Evolutionary conservation across 2,797 vertebrate genomes (phyloP), one percentile per base, ranked within the genome.

Genomic region (Emys orbicularis): DNA sequence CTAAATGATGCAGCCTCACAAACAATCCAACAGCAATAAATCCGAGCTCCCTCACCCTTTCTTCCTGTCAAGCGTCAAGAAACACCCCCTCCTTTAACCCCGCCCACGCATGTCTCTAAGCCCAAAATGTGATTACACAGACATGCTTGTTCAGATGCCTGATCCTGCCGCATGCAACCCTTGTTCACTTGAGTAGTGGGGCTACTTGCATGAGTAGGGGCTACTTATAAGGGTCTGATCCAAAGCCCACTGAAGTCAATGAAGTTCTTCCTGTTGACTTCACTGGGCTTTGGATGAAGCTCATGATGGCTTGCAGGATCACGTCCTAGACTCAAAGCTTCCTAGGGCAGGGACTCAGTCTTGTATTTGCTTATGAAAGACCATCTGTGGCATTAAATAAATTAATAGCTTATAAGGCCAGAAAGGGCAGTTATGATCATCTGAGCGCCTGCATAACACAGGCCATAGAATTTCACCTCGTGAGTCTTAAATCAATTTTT

Each of bases 281-380:
- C 88, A 79, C 19, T 44, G 52, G 68, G 23, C 76, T 68, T 95
- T 91, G 95, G 90, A 76, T 12, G 61, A 81, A 83, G 86, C 68
- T 89, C 52, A 12, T 18, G 83, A 54, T 31, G 92, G 94, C 68
- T 87, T 94, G 93, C 29, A 0, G 0, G 0, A 27, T 95, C 96
- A 97, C 86, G 93, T 72, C n/a, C 68, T 12, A 12, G 11, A 72
- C 37, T 37, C n/a, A 72, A 37, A 72, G n/a, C 68, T 72, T 21
- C 10, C 37, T 23, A 41, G 37, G 65, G 65, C 68, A 41, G 10
- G 2, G 10, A 41, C 37, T 41, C 37, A 21, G 37, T 41, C 37
- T 37, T 72, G 10, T 41, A 72, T 41, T 72, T 72, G 19, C 37
- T 41, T 41, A 41, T 41, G 68, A 41, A 72, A 21, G 21, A 41